phyloP scores from a whole-genome alignment of 1,140 invertebrate genomes.

The Planococcus citri region DNA sequence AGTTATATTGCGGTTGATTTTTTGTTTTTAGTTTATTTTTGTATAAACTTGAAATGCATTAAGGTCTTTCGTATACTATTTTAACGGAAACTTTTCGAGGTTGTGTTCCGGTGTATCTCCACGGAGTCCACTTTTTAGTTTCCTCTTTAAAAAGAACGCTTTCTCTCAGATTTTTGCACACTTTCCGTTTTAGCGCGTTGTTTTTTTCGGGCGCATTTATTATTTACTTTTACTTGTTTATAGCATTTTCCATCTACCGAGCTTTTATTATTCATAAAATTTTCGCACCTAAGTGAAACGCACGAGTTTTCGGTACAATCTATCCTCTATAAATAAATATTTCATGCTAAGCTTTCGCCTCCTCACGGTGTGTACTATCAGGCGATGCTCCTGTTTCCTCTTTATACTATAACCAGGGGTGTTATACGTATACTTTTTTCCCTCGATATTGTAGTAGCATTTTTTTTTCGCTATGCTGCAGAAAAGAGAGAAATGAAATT shows the following conservation, averaged over 20 bases:
- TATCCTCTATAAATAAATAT: slow-evolving; percentile 16
- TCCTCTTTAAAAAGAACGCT: neutral
- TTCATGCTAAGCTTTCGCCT: neutral
- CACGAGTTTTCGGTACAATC: neutral
- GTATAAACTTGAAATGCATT: slow-evolving; percentile 1
- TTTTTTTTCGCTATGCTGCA: no score
- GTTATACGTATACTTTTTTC: no score
- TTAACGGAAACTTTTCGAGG: slow-evolving; percentile 9
- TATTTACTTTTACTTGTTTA: slow-evolving; percentile 15
- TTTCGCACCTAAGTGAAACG: slow-evolving; percentile 17
- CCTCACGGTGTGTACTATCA: neutral
- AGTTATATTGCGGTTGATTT: slow-evolving; percentile 3
- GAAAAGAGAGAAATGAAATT: no score
- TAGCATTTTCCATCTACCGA: slow-evolving; percentile 14
- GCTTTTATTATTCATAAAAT: slow-evolving; percentile 19
- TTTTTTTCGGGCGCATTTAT: neutral
- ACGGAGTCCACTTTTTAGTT: slow-evolving; percentile 15
- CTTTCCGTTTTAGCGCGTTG: slow-evolving; percentile 6
- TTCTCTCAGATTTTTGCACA: slow-evolving; percentile 18
- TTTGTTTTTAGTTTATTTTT: neutral
- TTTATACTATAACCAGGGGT: no score
- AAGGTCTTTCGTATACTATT: slow-evolving; percentile 16
- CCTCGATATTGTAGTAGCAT: no score
- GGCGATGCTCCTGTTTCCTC: no score
- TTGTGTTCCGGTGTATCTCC: slow-evolving; percentile 12